Conservation (phyloP, 2,888 invertebrate species). For the Agriopis leucophaearia region DNA sequence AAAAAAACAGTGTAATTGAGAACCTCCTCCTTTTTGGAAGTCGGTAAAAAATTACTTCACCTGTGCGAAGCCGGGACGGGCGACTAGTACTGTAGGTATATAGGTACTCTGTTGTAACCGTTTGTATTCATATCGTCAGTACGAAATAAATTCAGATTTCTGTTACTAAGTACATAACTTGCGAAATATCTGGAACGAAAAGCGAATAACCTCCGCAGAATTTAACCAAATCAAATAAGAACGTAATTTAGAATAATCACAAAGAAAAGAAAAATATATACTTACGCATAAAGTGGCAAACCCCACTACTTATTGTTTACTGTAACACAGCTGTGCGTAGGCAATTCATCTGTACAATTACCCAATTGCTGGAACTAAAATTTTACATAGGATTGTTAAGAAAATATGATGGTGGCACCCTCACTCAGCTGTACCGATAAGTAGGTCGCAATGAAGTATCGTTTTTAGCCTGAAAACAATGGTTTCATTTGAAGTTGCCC, state of each 20-base stretch:
- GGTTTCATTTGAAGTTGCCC: constrained; percentile 66
- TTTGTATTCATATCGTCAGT: background rate
- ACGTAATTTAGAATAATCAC: constrained; percentile 23
- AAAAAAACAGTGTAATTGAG: too few relatives aligned
- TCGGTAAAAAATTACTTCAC: too few relatives aligned
- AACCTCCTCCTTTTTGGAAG: too few relatives aligned
- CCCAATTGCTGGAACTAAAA: background rate
- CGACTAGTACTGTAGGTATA: too few relatives aligned
- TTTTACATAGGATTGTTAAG: background rate
- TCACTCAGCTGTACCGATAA: background rate
- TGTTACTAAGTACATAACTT: background rate
- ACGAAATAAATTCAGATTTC: background rate
- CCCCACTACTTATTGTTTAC: constrained; percentile 47
- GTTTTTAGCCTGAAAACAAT: constrained; percentile 53
- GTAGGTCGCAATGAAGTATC: constrained; percentile 42
- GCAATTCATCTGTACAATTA: background rate
- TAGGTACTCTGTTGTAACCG: too few relatives aligned
- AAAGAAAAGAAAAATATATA: constrained; percentile 8
- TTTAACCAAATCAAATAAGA: constrained; percentile 21
- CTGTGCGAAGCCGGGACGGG: too few relatives aligned
- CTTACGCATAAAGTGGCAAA: constrained; percentile 46
- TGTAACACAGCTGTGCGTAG: constrained; percentile 53
- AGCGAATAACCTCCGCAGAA: constrained; percentile 25
- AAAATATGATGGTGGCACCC: background rate
- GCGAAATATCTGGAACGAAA: constrained; percentile 21